Evolutionary conservation across 2,113 vertebrate species (phyloP).

Genomic region (Pterocles orientalis): DNA sequence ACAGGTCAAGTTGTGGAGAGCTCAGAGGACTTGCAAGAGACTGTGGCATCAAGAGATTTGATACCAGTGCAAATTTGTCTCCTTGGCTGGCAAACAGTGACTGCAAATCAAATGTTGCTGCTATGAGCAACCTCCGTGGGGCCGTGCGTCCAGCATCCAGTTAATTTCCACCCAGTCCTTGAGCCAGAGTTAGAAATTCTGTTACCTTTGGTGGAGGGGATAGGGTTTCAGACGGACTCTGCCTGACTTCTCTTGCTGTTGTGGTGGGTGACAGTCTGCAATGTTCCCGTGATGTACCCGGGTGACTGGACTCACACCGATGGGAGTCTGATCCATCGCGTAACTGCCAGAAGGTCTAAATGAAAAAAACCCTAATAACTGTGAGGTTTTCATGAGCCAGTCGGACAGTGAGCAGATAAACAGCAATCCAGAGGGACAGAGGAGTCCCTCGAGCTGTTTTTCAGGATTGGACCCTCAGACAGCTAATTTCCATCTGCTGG

Average conservation of each 20-base stretch:
- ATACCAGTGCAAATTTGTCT: neutral
- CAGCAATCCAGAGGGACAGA: neutral
- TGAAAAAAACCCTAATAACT: fast-evolving
- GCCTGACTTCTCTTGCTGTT: neutral
- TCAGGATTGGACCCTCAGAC: neutral
- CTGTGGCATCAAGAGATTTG: neutral
- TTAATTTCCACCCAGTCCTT: neutral
- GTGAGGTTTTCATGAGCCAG: neutral
- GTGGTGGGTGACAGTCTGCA: neutral
- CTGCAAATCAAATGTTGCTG: neutral
- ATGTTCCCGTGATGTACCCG: neutral
- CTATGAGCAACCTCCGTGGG: neutral
- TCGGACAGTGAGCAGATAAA: neutral
- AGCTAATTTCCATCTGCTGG: neutral
- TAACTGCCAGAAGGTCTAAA: neutral
- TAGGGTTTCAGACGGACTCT: neutral
- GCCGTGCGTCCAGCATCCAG: neutral
- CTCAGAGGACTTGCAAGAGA: neutral
- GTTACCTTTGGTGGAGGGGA: neutral
- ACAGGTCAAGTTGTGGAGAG: neutral
- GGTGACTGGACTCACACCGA: neutral
- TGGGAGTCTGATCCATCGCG: neutral
- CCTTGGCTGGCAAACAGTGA: neutral
- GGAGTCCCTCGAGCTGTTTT: neutral
- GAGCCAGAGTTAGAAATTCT: neutral